phyloP scores from a whole-genome alignment of 2,888 invertebrate genomes.

The Lasioglossum zephyrum region DNA sequence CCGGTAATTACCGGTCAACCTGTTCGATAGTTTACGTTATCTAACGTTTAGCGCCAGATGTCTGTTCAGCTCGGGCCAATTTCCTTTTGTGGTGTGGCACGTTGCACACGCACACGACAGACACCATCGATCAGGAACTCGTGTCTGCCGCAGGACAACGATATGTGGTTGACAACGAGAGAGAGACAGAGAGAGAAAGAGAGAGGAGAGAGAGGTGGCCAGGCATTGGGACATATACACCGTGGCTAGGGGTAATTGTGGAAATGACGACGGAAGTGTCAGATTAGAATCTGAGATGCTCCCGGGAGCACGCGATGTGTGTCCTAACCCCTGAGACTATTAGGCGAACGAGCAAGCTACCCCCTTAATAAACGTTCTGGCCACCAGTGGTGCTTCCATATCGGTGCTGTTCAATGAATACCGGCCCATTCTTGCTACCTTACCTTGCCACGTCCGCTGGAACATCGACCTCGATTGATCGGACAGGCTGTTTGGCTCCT shows the following conservation, averaged over 20 bases:
- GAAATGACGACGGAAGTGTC: slow-evolving; percentile 81
- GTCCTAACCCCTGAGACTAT: slow-evolving; percentile 73
- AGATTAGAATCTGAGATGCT: slow-evolving; percentile 83
- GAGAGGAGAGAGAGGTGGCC: background rate
- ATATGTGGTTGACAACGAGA: slow-evolving; percentile 33
- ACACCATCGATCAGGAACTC: slow-evolving; percentile 14
- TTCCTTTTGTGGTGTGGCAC: slow-evolving; percentile 66
- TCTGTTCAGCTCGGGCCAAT: slow-evolving; percentile 68
- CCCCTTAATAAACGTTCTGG: slow-evolving; percentile 68
- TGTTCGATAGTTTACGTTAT: slow-evolving; percentile 78
- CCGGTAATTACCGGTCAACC: slow-evolving; percentile 78
- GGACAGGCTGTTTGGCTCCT: background rate
- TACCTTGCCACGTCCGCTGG: slow-evolving; percentile 11
- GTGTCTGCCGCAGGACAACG: slow-evolving; percentile 21
- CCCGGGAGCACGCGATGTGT: slow-evolving; percentile 76
- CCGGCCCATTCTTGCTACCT: slow-evolving; percentile 11
- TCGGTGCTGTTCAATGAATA: slow-evolving; percentile 50
- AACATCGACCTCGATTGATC: slow-evolving; percentile 8
- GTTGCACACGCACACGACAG: slow-evolving; percentile 35
- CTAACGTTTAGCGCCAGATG: slow-evolving; percentile 81
- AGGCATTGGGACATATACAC: slow-evolving; percentile 69
- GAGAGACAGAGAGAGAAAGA: background rate
- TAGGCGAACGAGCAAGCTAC: slow-evolving; percentile 59
- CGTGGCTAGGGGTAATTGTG: slow-evolving; percentile 76
- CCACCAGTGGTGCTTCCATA: slow-evolving; percentile 67